These are phyloP conservation scores for Diarsia dahlii DNA, from an alignment of 2,888 invertebrate genomes.

Conservation along the genomic window DNA sequence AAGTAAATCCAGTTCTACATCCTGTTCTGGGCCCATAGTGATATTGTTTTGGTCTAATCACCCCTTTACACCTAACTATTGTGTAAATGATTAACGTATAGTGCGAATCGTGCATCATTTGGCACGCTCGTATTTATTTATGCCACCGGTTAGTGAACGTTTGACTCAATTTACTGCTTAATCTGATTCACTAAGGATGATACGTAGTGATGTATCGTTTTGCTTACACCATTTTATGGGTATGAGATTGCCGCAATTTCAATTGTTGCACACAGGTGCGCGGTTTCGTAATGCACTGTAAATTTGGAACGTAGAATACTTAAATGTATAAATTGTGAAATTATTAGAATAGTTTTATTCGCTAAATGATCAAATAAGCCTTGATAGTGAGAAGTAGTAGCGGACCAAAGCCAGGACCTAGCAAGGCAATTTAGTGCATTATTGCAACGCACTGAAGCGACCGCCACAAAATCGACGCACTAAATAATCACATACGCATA, in stretches of 20 bases:
- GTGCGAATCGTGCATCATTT: constrained; percentile 84
- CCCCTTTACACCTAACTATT: constrained; percentile 68
- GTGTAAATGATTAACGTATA: constrained; percentile 79
- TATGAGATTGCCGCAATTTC: constrained; percentile 20
- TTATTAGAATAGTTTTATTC: background rate
- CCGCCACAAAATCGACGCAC: constrained; percentile 51
- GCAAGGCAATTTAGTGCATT: constrained; percentile 53
- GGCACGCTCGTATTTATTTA: constrained; percentile 85
- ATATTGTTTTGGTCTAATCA: constrained; percentile 41
- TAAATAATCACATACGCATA: constrained; percentile 62
- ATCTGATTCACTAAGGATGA: constrained; percentile 84
- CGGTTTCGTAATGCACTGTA: constrained; percentile 32
- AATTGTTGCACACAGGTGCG: constrained; percentile 42
- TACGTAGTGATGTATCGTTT: constrained; percentile 57
- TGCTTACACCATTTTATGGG: constrained; percentile 59
- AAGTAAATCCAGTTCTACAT: background rate
- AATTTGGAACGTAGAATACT: background rate
- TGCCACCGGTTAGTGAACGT: constrained; percentile 81
- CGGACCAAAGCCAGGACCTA: constrained; percentile 15
- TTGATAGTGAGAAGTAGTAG: constrained; percentile 20
- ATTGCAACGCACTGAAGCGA: constrained; percentile 56
- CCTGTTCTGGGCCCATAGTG: background rate
- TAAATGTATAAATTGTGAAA: background rate
- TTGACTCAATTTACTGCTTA: constrained; percentile 82
- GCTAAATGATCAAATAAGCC: constrained; percentile 4